Percentiles rank a stretch among this genome's conserved stretches.
These are phyloP conservation scores for Caenorhabditis tropicalis DNA, from an alignment of 1,140 invertebrate species.

Conservation along the genomic window DNA sequence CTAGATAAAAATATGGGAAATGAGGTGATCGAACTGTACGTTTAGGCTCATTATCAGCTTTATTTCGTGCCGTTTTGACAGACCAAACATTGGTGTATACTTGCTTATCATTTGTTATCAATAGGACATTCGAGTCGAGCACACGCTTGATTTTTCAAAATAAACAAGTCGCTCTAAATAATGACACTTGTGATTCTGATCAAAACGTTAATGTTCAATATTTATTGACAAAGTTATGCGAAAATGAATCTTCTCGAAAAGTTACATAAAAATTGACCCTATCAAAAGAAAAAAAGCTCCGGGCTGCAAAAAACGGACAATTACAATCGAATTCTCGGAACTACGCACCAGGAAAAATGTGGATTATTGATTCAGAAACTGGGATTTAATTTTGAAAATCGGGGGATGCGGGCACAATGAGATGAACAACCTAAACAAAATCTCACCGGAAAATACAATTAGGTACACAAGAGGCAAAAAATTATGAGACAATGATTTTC, in stretches of 20 bases:
- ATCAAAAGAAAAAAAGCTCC: conserved; percentile 39
- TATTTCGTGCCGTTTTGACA: conserved; percentile 20
- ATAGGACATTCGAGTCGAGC: conserved; percentile 18
- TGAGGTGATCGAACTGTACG: background rate
- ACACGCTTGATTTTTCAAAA: background rate
- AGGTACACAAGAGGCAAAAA: conserved; percentile 17
- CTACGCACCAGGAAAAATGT: background rate
- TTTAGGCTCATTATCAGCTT: background rate
- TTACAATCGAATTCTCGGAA: background rate
- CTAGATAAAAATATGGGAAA: background rate
- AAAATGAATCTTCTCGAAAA: background rate
- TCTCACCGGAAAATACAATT: conserved; percentile 11
- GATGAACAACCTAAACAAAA: conserved; percentile 28
- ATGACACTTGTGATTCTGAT: background rate
- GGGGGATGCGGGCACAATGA: background rate
- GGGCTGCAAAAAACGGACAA: background rate
- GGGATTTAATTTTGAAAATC: background rate
- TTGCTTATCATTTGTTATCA: background rate
- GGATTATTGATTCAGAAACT: background rate
- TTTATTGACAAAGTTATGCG: background rate
- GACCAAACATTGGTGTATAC: conserved; percentile 30
- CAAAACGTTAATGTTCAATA: conserved; percentile 5
- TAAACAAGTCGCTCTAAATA: conserved; percentile 3
- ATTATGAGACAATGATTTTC: background rate
- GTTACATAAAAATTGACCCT: conserved; percentile 31